A percentile compares a stretch with the other conserved stretches of the same genome.
These are phyloP conservation scores for Hypotaenidia philippensis DNA, from an alignment of 2,797 vertebrate genomes.

Conservation along the genomic window DNA sequence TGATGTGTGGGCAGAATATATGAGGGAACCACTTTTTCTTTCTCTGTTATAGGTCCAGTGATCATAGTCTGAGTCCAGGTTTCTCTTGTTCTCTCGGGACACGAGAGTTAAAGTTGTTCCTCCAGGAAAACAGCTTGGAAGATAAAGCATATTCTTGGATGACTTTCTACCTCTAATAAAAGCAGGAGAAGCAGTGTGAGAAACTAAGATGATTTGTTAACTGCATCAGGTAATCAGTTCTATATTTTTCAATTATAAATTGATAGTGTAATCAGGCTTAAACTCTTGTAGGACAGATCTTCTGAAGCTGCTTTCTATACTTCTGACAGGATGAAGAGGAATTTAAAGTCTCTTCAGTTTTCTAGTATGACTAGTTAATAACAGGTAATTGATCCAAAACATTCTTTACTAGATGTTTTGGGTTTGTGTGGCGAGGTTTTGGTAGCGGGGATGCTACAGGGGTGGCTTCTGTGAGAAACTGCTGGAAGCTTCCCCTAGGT, in stretches of 20 bases:
- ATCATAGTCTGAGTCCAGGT: not conserved
- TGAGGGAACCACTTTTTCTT: not conserved
- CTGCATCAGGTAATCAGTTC: not conserved
- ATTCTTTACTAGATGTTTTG: not conserved
- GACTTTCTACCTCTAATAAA: not conserved
- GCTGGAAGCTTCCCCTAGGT: too few relatives aligned
- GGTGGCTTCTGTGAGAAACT: too few relatives aligned
- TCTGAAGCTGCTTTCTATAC: not conserved
- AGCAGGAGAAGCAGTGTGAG: not conserved
- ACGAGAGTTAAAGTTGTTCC: not conserved
- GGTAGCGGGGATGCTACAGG: too few relatives aligned
- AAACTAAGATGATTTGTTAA: not conserved
- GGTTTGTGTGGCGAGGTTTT: too few relatives aligned
- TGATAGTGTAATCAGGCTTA: not conserved
- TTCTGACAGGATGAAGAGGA: not conserved
- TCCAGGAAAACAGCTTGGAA: not conserved
- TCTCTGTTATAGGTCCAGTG: not conserved
- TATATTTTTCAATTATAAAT: not conserved
- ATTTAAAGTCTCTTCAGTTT: not conserved
- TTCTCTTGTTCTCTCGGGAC: not conserved
- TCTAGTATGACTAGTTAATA: not conserved
- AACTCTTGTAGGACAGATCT: not conserved
- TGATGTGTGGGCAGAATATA: not conserved
- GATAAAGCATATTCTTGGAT: not conserved
- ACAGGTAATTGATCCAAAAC: not conserved